phyloP scores from a whole-genome alignment of 2,797 vertebrate genomes.

The Cyprinodon diabolis region DNA sequence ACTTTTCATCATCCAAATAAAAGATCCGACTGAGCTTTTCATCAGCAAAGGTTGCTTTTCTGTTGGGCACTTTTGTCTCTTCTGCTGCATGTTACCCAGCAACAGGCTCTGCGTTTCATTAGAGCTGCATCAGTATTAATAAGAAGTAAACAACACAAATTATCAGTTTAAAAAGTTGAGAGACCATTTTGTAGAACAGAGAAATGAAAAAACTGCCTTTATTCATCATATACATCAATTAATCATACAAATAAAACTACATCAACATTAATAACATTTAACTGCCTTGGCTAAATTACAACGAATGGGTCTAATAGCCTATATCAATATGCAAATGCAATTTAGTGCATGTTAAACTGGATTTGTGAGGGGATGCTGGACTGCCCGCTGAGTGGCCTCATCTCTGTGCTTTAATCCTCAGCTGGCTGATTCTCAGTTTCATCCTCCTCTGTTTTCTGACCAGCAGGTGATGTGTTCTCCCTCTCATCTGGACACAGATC shows the following conservation, averaged over 20 bases:
- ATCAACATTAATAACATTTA: background rate
- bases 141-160: background rate
- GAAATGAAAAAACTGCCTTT: conserved; percentile 39
- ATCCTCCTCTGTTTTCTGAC: conserved; percentile 24
- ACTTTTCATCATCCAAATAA: conserved; percentile 25
- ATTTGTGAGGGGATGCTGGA: background rate
- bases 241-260: conserved; percentile 5
- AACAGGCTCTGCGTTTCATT: conserved; percentile 25
- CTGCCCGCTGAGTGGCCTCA: background rate
- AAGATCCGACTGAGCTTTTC: conserved; percentile 36
- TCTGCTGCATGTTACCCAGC: conserved; percentile 33
- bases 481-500: conserved; percentile 70
- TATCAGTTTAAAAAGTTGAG: background rate
- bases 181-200: background rate
- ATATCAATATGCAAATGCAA: conserved; percentile 10
- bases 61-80: conserved; percentile 22
- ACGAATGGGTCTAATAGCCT: background rate
- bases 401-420: conserved; percentile 25
- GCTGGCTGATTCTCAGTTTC: conserved; percentile 13
- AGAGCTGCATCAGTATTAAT: background rate
- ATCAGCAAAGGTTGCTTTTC: conserved; percentile 27
- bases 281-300: background rate
- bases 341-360: conserved; percentile 28
- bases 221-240: conserved; percentile 46
- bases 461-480: conserved; percentile 12